Conservation (phyloP, 2,888 invertebrate genomes). For the Apeira syringaria region DNA sequence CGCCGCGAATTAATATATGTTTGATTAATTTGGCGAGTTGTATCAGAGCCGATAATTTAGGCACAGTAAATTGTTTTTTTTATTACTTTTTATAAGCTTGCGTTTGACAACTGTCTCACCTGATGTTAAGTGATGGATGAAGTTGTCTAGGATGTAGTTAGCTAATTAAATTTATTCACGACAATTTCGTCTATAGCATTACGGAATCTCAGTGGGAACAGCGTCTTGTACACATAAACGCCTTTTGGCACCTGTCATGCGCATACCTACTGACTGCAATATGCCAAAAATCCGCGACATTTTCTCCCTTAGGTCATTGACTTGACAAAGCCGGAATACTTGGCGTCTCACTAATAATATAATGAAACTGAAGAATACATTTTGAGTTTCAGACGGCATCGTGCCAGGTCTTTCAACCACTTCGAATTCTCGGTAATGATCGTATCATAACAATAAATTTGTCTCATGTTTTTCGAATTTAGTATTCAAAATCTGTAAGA, state of each 20-base stretch:
- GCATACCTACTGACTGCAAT: background rate
- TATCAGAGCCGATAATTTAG: too few relatives aligned
- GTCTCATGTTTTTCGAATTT: slow-evolving; percentile 1
- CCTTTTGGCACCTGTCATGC: slow-evolving; percentile 1
- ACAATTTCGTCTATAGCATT: too few relatives aligned
- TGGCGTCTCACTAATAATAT: slow-evolving; percentile 17
- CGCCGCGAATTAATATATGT: too few relatives aligned
- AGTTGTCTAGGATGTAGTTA: too few relatives aligned
- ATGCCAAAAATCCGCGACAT: slow-evolving; percentile 1
- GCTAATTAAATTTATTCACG: too few relatives aligned
- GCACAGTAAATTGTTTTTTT: too few relatives aligned
- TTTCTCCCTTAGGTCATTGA: slow-evolving; percentile 8
- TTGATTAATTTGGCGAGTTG: too few relatives aligned
- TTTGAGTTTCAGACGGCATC: slow-evolving; percentile 5
- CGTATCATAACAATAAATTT: slow-evolving; percentile 2
- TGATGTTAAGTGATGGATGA: too few relatives aligned
- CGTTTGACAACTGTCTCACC: too few relatives aligned
- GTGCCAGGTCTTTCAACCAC: slow-evolving; percentile 4
- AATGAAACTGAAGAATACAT: slow-evolving; percentile 4
- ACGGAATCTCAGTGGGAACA: too few relatives aligned
- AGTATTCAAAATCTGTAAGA: background rate
- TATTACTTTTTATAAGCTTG: too few relatives aligned
- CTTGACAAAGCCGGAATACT: slow-evolving; percentile 9
- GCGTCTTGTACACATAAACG: too few relatives aligned
- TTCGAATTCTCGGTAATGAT: slow-evolving; percentile 9